Percentiles rank a stretch among this genome's conserved stretches.
phyloP scores from a whole-genome alignment of 2,888 invertebrate genomes.

The Hyposoter dolosus region DNA sequence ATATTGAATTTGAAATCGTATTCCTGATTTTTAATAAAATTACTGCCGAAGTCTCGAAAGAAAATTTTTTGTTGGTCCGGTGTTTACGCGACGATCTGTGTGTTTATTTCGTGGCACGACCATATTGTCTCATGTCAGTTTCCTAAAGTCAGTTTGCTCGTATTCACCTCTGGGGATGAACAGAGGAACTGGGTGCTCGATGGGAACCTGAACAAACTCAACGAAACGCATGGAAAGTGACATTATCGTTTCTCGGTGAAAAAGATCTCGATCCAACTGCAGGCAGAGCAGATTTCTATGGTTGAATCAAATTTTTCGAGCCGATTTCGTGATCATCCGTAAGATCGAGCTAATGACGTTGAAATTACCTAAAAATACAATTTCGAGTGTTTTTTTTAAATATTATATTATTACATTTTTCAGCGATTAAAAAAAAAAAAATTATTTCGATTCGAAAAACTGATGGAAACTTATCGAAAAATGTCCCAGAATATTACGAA shows the following conservation, averaged over 20 bases:
- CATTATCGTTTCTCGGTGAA: background rate
- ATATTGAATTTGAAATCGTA: background rate
- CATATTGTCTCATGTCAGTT: background rate
- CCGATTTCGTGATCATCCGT: background rate
- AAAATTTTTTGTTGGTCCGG: background rate
- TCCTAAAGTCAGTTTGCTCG: background rate
- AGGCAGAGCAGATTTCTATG: slow-evolving; percentile 14
- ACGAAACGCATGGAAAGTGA: background rate
- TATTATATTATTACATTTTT: background rate
- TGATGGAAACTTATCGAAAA: background rate
- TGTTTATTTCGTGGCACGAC: background rate
- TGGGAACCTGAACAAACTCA: background rate
- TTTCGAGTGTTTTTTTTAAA: background rate
- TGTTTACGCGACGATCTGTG: background rate
- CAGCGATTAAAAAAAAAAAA: background rate
- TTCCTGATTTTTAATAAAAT: background rate
- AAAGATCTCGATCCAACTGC: background rate
- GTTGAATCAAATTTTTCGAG: background rate
- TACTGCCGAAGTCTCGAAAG: background rate
- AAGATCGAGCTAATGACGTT: slow-evolving; percentile 34
- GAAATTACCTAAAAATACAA: background rate
- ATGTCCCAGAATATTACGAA: background rate
- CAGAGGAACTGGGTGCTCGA: background rate
- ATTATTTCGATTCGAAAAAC: background rate
- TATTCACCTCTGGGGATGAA: background rate